Base-by-base conservation (phyloP, 2,888 invertebrate species). In the Ectropis crepuscularia region DNA sequence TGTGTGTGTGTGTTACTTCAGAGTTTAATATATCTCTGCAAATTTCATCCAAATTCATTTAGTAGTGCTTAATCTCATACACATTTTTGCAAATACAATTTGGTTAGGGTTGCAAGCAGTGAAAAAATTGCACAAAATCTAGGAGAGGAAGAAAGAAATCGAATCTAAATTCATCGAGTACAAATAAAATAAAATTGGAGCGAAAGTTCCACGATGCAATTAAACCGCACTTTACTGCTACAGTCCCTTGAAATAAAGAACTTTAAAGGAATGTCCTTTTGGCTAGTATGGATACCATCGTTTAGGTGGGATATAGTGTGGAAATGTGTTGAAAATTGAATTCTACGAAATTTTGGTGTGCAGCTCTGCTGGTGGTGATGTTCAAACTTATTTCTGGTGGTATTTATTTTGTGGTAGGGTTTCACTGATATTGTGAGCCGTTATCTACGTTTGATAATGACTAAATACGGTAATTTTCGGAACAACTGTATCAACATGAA, bases 181-280 rank as follows among this genome's bases (percentile, higher is more conserved):
- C 80, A 87, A 87, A 88, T 86, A 85, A 87, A 87, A 88, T 86
- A 85, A 83, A 86, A 86, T 77, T 80, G 73, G 74, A 81, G 78
- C 79, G 79, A 82, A 85, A 87, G 83, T 90, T 86, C 82, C 79
- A 82, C 82, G 81, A 82, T 86, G 86, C 89, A 91, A 91, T 90
- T 91, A 91, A 90, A 91, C 87, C 88, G 79, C 90, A 89, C 87
- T 90, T 88, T 88, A 86, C 82, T 82, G 86, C 83, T 86, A 85
- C 88, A 89, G 87, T 89, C 86, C 87, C 86, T 87, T 87, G 81
- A 86, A 90, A 88, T 90, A 90, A 89, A 89, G 90, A 87, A 89
- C 83, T 89, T 86, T 87, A 85, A 86, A 86, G 83, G 84, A 86
- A 82, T 82, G 84, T 83, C 81, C 81, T 86, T 88, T 90, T 88